Evolutionary conservation across 1,140 invertebrate genomes (phyloP).

Genomic region (Plodia interpunctella): DNA sequence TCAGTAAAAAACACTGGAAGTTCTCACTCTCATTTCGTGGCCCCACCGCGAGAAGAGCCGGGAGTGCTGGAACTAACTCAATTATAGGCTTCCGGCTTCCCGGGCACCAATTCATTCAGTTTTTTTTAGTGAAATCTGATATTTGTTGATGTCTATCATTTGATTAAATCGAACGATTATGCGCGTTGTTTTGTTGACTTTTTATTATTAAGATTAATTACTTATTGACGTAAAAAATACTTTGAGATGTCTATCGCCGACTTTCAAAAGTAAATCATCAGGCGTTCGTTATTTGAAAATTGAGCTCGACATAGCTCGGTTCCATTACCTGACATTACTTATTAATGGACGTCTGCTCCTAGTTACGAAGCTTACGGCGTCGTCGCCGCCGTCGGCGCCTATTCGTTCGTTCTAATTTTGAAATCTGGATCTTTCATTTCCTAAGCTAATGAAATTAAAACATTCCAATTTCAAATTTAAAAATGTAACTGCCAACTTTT

Average conservation of each 20-base stretch:
- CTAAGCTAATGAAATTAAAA: not conserved
- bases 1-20: too few species aligned
- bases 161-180: too few species aligned
- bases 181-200: too few species aligned
- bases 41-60: constrained; percentile 25
- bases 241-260: too few species aligned
- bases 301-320: constrained; percentile 16
- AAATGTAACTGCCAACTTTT: too few species aligned
- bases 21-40: not conserved
- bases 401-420: constrained; percentile 6
- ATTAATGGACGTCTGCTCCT: constrained; percentile 36
- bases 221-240: too few species aligned
- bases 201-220: too few species aligned
- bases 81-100: constrained; percentile 62
- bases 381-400: not conserved
- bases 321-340: constrained; percentile 60
- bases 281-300: constrained; percentile 21
- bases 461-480: not conserved
- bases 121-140: constrained; percentile 25
- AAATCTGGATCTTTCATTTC: not conserved
- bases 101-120: constrained; percentile 54
- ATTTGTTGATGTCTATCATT: too few species aligned
- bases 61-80: constrained; percentile 61
- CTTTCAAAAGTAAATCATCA: too few species aligned
- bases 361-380: not conserved